These are phyloP conservation scores for Arizona elegans DNA, from an alignment of 2,113 vertebrate species.

Conservation along the genomic window DNA sequence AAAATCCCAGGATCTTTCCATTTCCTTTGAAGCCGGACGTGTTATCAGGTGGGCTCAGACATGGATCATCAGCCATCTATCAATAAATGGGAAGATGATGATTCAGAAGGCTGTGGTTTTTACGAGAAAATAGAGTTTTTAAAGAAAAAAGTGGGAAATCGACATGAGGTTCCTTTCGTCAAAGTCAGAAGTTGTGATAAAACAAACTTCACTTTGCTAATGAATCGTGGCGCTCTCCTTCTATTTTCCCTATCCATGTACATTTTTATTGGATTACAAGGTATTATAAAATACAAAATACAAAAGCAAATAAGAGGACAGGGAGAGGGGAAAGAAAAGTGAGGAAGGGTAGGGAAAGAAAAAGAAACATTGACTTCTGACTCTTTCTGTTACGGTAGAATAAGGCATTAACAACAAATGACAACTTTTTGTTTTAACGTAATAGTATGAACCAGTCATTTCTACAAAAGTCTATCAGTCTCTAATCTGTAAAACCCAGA, in stretches of 20 bases:
- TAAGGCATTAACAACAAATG: no score
- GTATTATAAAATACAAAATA: no score
- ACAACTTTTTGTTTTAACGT: no score
- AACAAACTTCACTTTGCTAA: neutral
- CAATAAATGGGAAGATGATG: neutral
- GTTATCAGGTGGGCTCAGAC: neutral
- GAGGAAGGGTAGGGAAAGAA: no score
- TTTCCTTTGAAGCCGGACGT: neutral
- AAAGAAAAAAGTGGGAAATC: neutral
- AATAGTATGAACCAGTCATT: no score
- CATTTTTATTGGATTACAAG: no score
- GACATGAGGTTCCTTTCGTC: neutral
- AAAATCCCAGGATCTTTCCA: neutral
- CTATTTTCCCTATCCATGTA: neutral
- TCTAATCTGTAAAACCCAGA: no score
- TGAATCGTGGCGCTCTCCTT: neutral
- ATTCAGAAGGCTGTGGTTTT: neutral
- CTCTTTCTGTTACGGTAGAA: no score
- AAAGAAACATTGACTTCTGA: no score
- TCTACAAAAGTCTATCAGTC: no score
- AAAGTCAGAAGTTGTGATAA: neutral
- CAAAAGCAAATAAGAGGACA: no score
- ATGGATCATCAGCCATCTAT: neutral
- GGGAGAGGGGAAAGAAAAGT: no score
- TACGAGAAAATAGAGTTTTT: neutral